Conservation (phyloP, 1,140 invertebrate species). For the Aphelinus atriplicis region DNA sequence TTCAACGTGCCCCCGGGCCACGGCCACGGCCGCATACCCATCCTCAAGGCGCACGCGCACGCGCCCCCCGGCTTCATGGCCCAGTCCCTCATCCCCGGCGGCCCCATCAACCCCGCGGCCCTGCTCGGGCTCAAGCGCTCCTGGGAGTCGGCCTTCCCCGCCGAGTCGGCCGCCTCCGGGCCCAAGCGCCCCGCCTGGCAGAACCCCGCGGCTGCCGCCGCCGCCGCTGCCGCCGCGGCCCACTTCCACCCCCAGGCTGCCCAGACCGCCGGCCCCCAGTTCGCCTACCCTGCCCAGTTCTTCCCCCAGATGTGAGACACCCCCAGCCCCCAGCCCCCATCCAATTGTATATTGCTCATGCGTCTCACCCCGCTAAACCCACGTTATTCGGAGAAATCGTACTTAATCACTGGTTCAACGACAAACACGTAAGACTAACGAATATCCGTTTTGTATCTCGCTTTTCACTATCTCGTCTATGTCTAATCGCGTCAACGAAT, state of each 20-base stretch:
- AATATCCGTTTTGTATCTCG: too few relatives aligned
- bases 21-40: constrained; percentile 56
- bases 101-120: constrained; percentile 58
- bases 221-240: constrained; percentile 55
- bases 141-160: constrained; percentile 64
- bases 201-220: constrained; percentile 53
- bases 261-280: constrained; percentile 49
- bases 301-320: constrained; percentile 58
- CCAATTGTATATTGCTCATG: too few relatives aligned
- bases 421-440: too few relatives aligned
- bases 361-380: too few relatives aligned
- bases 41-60: constrained; percentile 60
- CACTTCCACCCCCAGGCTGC: constrained; percentile 60
- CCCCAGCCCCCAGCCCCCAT: too few relatives aligned
- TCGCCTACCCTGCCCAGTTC: constrained; percentile 64
- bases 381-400: too few relatives aligned
- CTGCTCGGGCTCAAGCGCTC: constrained; percentile 66
- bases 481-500: too few relatives aligned
- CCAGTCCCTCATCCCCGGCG: constrained; percentile 57
- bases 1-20: constrained; percentile 56
- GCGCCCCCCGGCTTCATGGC: constrained; percentile 60
- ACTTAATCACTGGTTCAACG: too few relatives aligned
- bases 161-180: constrained; percentile 50
- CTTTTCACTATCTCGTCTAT: too few relatives aligned
- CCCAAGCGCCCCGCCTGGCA: constrained; percentile 61